Base-by-base conservation (phyloP, 2,113 vertebrate genomes). In the Cyphomyrus discorhynchus region DNA sequence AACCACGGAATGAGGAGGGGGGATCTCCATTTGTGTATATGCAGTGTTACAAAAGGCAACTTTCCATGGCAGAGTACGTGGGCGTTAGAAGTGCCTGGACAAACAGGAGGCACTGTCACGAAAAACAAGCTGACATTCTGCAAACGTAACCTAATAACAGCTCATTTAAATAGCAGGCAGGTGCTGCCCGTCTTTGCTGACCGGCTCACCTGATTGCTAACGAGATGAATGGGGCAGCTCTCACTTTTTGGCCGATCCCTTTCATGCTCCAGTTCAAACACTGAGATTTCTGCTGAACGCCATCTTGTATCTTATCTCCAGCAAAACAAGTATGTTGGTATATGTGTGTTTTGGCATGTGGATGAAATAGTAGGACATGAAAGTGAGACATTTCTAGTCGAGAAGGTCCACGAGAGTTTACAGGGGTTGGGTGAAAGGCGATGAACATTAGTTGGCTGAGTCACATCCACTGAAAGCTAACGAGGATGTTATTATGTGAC, bases 21-120 rank as follows among this genome's bases (percentile, higher is more conserved):
- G 56, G 56, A 88, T 52, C 70, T 77, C 47, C 21, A 1, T 82
- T 13, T 89, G 89, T 31, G 52, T 80, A 39, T 24, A 42, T 27
- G 87, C 87, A 53, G 49, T n/a, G 6, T 83, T 82, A 53, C 70
- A 83, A 83, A 89, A 89, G 87, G 27, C 87, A 24, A 62, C 49
- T 89, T 89, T 89, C 77, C 89, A n/a, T 85, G 50, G 66, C 80
- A 89, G 31, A 56, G 24, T 53, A 53, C 19, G 88, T 82, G 74
- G 88, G 88, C 39, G 88, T 50, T 11, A 39, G 88, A 53, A 89
- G 70, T 56, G 88, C 19, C 52, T 82, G 88, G 31, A 89, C 88
- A 89, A 89, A 89, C 74, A 53, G 47, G 50, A 21, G 49, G 70
- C 6, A 17, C 31, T 66, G 7, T 13, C 85, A 42, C 13, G 19